phyloP scores from a whole-genome alignment of 1,140 invertebrate species.

The Mylabris phalerata region DNA sequence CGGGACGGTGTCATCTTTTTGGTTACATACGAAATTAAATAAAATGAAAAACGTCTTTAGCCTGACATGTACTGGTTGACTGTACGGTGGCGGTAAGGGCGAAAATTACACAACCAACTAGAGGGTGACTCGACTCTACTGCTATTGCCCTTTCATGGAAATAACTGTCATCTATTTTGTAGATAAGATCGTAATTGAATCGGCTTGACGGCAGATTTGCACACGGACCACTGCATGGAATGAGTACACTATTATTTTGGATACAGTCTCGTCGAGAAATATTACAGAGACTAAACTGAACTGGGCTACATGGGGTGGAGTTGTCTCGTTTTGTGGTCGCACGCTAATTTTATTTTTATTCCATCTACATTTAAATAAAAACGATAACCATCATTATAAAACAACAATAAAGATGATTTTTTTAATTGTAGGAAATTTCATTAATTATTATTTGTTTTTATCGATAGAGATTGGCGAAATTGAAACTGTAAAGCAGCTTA shows the following conservation, averaged over 20 bases:
- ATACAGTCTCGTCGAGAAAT: conserved; percentile 25
- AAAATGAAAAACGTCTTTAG: conserved; percentile 36
- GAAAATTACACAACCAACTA: conserved; percentile 14
- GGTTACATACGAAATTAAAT: conserved; percentile 34
- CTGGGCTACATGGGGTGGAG: no score
- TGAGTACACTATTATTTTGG: conserved; percentile 39
- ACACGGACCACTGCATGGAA: conserved; percentile 37
- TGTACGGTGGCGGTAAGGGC: conserved; percentile 18
- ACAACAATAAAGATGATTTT: no score
- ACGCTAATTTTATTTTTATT: no score
- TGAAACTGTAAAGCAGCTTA: conserved; percentile 34
- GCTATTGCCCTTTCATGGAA: conserved; percentile 43
- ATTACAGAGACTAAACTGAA: conserved; percentile 3
- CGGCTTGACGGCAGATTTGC: conserved; percentile 43
- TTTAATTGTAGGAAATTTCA: not conserved
- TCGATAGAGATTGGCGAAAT: conserved; percentile 18
- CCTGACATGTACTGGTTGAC: conserved; percentile 23
- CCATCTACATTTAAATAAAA: no score
- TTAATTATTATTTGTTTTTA: not conserved
- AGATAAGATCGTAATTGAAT: conserved; percentile 46
- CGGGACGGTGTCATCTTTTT: conserved; percentile 27
- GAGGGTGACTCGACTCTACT: conserved; percentile 31
- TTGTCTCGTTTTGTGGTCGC: no score
- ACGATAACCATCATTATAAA: no score
- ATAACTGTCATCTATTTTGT: conserved; percentile 45